Conservation (phyloP, 2,797 vertebrate species). For the Enteromius unitaeniatus region DNA sequence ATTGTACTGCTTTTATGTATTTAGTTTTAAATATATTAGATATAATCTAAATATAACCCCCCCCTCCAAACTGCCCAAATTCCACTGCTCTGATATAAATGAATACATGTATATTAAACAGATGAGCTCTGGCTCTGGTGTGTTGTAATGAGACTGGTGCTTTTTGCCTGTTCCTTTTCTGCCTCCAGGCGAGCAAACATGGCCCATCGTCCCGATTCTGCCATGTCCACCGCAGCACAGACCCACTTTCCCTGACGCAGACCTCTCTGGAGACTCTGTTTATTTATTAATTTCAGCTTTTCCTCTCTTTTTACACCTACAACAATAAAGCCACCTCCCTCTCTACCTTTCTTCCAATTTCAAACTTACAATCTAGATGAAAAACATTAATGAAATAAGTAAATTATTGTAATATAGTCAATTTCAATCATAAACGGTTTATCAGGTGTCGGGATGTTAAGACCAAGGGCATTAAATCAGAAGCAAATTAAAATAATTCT, state of each 20-base stretch:
- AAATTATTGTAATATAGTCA: constrained; percentile 50
- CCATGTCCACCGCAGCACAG: constrained; percentile 61
- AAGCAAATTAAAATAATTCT: not conserved
- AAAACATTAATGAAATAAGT: constrained; percentile 20
- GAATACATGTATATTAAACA: not conserved
- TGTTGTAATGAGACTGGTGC: constrained; percentile 26
- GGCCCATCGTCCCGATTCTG: constrained; percentile 67
- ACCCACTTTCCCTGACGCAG: constrained; percentile 70
- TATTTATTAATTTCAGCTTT: constrained; percentile 52
- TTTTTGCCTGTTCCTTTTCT: constrained; percentile 53
- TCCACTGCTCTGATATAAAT: not conserved
- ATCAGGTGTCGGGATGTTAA: not conserved
- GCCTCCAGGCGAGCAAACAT: constrained; percentile 63
- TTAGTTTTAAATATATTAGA: not conserved
- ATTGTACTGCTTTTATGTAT: not conserved
- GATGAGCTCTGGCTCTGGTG: constrained; percentile 30
- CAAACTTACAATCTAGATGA: constrained; percentile 21
- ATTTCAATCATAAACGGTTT: constrained; percentile 50
- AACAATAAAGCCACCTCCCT: constrained; percentile 45
- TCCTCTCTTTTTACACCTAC: constrained; percentile 45
- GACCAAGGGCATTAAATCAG: not conserved
- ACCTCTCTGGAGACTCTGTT: constrained; percentile 63
- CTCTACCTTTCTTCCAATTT: not conserved
- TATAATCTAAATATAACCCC: not conserved
- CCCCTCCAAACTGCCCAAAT: too few relatives aligned